Base-by-base conservation (phyloP, 2,888 invertebrate species). In the Drosophila paramelanica region DNA sequence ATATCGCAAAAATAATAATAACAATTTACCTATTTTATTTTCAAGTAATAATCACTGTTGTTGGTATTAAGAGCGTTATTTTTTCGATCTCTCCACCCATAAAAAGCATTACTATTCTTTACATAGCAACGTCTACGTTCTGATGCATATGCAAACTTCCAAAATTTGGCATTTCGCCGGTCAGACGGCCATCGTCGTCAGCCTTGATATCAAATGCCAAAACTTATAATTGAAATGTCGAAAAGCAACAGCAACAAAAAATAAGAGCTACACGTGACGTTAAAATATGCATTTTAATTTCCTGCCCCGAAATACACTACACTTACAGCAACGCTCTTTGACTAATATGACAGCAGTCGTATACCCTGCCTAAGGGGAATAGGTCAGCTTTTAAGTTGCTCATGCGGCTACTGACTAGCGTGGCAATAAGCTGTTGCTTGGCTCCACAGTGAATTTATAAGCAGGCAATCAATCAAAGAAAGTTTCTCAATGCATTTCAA, bases 261-360 rank as follows among this genome's bases (percentile, higher is more conserved):
- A 13, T 7, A 27, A 11, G 38, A 45, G 20, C 17, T 36, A n/a
- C 41, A 58, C 61, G 60, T 39, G 60, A 39, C 43, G n/a, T 33
- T 33, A 25, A 47, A 62, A 56, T 42, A 42, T 66, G 67, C 43
- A 66, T 66, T 67, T 56, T 13, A 50, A 66, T 56, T 67, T 67
- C 55, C 67, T 50, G 66, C 38, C 31, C 6, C 31, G 25, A 33
- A 46, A 25, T 25, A 8, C 14, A 13, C 25, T 57, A 33, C 46
- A 46, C 23, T 56, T 51, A 8, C 31, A 31, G 11, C n/a, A 8
- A n/a, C 20, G 17, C n/a, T 36, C 8, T 25, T 13, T 11, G 46
- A 25, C 27, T 58, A 31, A 17, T 41, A 41, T 49, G 60, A 60
- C 60, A 27, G 60, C 62, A 17, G n/a, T 36, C 25, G 42, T 42